phyloP scores from a whole-genome alignment of 2,797 vertebrate species.

The Pangasius macronema region DNA sequence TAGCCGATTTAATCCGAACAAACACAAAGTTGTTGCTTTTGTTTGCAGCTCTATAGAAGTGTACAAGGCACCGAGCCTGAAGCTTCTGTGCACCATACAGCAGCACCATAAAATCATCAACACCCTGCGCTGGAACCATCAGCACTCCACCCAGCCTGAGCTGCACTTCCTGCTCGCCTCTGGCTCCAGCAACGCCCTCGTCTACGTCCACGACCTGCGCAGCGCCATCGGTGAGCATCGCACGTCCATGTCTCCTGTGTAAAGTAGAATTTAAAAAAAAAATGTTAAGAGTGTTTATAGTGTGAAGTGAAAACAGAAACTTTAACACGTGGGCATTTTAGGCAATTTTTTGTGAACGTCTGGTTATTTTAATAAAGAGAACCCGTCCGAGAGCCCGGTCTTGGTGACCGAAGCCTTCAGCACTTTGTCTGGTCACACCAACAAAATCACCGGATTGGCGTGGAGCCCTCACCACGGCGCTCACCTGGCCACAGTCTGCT shows the following conservation, averaged over 20 bases:
- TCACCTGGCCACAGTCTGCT: slow-evolving; percentile 85
- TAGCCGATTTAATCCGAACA: background rate
- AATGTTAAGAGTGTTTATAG: too few relatives aligned
- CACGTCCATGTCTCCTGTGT: background rate
- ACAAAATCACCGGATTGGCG: slow-evolving; percentile 87
- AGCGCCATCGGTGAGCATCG: slow-evolving; percentile 74
- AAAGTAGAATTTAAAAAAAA: background rate
- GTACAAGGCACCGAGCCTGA: slow-evolving; percentile 80
- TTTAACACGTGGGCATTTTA: background rate
- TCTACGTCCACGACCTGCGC: slow-evolving; percentile 88
- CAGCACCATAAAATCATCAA: slow-evolving; percentile 98
- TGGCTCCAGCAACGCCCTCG: slow-evolving; percentile 88
- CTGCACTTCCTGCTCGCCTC: slow-evolving; percentile 86
- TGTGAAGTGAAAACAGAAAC: background rate
- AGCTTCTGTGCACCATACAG: slow-evolving; percentile 88
- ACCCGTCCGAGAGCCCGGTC: slow-evolving; percentile 72
- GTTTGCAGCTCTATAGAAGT: slow-evolving; percentile 86
- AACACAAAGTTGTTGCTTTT: background rate
- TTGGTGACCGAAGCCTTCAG: slow-evolving; percentile 86
- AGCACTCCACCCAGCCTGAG: slow-evolving; percentile 73
- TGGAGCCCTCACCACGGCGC: slow-evolving; percentile 95
- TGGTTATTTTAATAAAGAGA: slow-evolving; percentile 71
- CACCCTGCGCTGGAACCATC: slow-evolving; percentile 86
- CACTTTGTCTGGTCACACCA: slow-evolving; percentile 87
- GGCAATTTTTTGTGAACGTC: background rate